These are phyloP conservation scores for Pterostichus madidus DNA, from an alignment of 2,888 invertebrate species.

Conservation along the genomic window DNA sequence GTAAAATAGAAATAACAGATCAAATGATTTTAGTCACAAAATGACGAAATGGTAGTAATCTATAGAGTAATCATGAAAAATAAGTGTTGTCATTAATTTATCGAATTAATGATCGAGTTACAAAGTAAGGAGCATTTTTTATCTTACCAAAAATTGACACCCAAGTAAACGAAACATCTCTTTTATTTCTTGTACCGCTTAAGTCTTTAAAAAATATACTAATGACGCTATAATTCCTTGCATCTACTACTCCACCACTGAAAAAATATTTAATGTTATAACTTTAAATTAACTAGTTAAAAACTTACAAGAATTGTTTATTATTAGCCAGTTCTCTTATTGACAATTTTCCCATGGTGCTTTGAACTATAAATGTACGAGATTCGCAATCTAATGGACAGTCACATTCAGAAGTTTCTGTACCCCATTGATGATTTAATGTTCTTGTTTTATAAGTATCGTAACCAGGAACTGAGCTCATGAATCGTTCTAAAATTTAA, in stretches of 20 bases:
- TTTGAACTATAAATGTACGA: constrained; percentile 71
- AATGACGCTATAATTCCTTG: constrained; percentile 80
- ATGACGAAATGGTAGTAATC: too few relatives aligned
- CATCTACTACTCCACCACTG: constrained; percentile 73
- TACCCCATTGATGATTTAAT: constrained; percentile 62
- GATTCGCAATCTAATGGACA: constrained; percentile 84
- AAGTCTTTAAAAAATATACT: constrained; percentile 85
- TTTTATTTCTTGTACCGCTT: constrained; percentile 83
- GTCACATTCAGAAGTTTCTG: constrained; percentile 73
- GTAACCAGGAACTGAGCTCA: constrained; percentile 76
- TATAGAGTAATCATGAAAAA: too few relatives aligned
- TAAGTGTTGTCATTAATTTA: too few relatives aligned
- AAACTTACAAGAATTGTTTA: constrained; percentile 40
- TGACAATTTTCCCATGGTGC: constrained; percentile 23
- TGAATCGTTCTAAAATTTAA: constrained; percentile 69
- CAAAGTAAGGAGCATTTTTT: not conserved
- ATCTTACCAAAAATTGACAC: constrained; percentile 83
- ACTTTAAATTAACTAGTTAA: not conserved
- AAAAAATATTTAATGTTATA: constrained; percentile 41
- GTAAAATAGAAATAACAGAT: too few relatives aligned
- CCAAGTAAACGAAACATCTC: constrained; percentile 85
- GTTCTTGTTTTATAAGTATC: constrained; percentile 68
- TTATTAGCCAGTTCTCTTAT: constrained; percentile 11
- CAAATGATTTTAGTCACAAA: too few relatives aligned
- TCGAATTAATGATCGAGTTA: too few relatives aligned